Evolutionary conservation across 2,113 vertebrate genomes (phyloP).

Genomic region (Plestiodon gilberti): DNA sequence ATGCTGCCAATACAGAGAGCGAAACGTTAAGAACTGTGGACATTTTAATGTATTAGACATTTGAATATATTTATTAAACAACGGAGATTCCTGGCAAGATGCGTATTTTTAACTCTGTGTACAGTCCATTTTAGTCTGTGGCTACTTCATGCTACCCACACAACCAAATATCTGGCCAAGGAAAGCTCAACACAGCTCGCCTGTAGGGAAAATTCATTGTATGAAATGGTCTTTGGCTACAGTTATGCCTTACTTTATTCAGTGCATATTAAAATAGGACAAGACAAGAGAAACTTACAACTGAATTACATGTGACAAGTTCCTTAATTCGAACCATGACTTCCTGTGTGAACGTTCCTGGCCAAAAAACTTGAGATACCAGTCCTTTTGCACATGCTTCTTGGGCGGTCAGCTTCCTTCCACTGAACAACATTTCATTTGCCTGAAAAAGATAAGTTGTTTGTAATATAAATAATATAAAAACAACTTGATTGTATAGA

Average conservation of each 20-base stretch:
- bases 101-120: too few relatives aligned
- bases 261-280: constrained; percentile 5
- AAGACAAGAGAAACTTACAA: constrained; percentile 81
- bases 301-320: constrained; percentile 89
- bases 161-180: not conserved
- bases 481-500: constrained; percentile 55
- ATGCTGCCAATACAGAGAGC: too few relatives aligned
- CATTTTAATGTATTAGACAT: too few relatives aligned
- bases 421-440: constrained; percentile 96
- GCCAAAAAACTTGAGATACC: constrained; percentile 98
- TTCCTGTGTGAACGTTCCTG: constrained; percentile 95
- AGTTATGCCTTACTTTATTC: not conserved
- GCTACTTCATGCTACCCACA: too few relatives aligned
- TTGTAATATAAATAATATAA: constrained; percentile 52
- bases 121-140: not conserved
- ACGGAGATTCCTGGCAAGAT: too few relatives aligned
- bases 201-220: not conserved
- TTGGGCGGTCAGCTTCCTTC: constrained; percentile 95
- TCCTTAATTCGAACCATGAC: constrained; percentile 96
- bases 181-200: not conserved
- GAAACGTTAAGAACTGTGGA: too few relatives aligned
- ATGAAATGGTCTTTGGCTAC: not conserved
- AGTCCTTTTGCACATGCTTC: constrained; percentile 96
- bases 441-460: constrained; percentile 82
- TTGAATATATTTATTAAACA: too few relatives aligned